These are phyloP conservation scores for Scaptomyza cyrtandrae DNA, from an alignment of 2,888 invertebrate genomes.

Conservation along the genomic window DNA sequence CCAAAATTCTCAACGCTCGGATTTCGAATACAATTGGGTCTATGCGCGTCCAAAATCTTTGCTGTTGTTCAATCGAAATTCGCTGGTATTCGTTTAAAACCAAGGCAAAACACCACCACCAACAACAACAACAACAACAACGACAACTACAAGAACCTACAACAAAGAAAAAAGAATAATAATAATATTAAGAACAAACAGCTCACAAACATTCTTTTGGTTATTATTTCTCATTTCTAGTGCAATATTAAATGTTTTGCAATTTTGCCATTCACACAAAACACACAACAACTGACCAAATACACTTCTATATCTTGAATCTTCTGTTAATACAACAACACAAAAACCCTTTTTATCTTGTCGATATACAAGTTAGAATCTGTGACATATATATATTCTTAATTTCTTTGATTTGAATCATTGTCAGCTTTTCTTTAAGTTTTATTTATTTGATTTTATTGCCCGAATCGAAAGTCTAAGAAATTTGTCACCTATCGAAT, in stretches of 20 bases:
- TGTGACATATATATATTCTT: conserved; percentile 11
- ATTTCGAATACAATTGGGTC: conserved; percentile 82
- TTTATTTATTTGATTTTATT: no score
- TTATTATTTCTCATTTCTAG: conserved; percentile 47
- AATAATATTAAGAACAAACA: conserved; percentile 11
- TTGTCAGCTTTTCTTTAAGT: neutral
- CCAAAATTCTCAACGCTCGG: conserved; percentile 68
- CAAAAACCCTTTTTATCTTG: neutral
- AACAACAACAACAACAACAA: neutral
- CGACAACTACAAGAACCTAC: no score
- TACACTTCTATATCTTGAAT: neutral
- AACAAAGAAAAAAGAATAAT: no score
- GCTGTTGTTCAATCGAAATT: conserved; percentile 80
- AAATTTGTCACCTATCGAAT: no score
- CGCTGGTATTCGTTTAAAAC: conserved; percentile 75
- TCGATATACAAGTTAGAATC: no score
- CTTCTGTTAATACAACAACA: no score
- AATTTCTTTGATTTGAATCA: neutral
- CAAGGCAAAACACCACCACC: neutral
- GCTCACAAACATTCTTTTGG: conserved; percentile 13
- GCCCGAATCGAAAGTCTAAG: no score
- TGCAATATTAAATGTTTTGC: conserved; percentile 70
- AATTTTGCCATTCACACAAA: conserved; percentile 17
- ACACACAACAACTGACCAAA: conserved; percentile 17
- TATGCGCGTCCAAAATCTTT: conserved; percentile 83